These are phyloP conservation scores for Menura novaehollandiae DNA, from an alignment of 2,113 vertebrate species.

Conservation along the genomic window DNA sequence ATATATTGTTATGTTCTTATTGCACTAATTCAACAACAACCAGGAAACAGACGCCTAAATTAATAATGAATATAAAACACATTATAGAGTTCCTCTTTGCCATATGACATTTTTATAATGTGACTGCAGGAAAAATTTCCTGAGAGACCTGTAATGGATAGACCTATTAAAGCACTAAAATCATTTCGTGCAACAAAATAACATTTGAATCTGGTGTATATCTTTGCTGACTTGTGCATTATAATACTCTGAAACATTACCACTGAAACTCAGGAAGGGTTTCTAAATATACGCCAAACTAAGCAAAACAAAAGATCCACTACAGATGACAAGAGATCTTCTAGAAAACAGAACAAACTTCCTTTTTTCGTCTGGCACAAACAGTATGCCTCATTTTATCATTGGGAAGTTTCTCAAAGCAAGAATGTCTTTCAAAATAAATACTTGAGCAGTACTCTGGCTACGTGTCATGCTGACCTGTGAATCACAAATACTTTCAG, in stretches of 20 bases:
- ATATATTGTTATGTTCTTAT: background rate
- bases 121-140: background rate
- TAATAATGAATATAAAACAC: background rate
- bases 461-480: fast-evolving
- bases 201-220: background rate
- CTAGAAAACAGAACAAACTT: background rate
- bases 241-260: background rate
- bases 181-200: background rate
- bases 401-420: background rate
- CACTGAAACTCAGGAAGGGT: background rate
- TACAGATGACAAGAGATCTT: too few species aligned
- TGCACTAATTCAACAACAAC: background rate
- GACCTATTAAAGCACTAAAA: background rate
- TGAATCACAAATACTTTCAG: fast-evolving
- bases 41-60: background rate
- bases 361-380: background rate
- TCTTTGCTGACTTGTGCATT: background rate
- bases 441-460: background rate
- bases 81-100: background rate
- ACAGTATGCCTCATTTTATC: background rate
- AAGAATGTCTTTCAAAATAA: background rate
- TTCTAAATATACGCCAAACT: background rate
- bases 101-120: background rate
- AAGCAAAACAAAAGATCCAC: background rate
- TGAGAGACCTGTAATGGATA: background rate